A percentile compares a stretch with the other conserved stretches of the same genome.
These are phyloP conservation scores for Simalia tracyae DNA, from an alignment of 2,797 vertebrate genomes.

Conservation along the genomic window DNA sequence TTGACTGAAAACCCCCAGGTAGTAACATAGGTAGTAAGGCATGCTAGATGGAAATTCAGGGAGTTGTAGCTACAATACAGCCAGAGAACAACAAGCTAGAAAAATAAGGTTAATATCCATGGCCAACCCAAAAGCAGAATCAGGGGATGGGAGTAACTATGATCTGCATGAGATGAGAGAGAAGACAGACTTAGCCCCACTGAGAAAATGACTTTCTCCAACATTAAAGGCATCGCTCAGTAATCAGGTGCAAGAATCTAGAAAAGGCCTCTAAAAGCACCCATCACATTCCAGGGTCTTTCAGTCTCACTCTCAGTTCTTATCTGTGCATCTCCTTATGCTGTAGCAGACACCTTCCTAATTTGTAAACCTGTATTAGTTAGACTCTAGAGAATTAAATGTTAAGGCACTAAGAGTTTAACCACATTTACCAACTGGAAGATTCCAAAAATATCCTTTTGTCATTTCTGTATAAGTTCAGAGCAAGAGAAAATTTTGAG, in stretches of 20 bases:
- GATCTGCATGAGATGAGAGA: background rate
- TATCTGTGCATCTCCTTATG: background rate
- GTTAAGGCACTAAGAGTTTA: background rate
- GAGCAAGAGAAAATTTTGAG: too few species aligned
- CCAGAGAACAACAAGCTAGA: background rate
- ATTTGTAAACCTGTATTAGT: background rate
- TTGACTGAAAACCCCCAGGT: background rate
- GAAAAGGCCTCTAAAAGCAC: background rate
- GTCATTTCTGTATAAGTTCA: background rate
- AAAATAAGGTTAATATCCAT: background rate
- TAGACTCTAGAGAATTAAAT: too few species aligned
- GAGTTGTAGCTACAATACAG: background rate
- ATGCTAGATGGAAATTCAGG: background rate
- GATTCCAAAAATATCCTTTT: background rate
- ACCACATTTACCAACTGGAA: background rate
- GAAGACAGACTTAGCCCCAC: background rate
- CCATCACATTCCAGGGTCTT: background rate
- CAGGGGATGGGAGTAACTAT: background rate
- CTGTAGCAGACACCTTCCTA: background rate
- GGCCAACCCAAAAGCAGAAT: background rate
- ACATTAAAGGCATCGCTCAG: background rate
- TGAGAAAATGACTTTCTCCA: background rate
- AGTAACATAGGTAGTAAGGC: background rate
- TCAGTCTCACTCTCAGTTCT: background rate
- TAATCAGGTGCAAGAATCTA: background rate